Evolutionary conservation across 2,888 invertebrate species (phyloP), one percentile per base, ranked within the genome.

Genomic region (Ephialtes manifestator): DNA sequence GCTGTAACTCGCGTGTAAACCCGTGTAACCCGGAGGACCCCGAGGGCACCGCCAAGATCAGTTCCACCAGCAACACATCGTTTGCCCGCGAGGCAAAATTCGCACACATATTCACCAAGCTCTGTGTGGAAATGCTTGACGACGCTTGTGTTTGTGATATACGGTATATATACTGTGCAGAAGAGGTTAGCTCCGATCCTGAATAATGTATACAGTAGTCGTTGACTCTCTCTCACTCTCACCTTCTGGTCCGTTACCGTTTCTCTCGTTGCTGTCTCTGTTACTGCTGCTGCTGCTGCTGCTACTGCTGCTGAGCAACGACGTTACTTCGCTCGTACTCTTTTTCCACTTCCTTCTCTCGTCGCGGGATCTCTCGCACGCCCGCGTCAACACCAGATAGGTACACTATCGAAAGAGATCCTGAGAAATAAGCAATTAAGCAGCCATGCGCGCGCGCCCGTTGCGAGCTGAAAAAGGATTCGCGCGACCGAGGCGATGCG

Each of bases 341-440:
- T 79, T 75, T 85, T 71, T 65, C 31, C 65, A 11, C 53, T 70
- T 77, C 71, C 70, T 68, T 70, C 20, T 51, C 71, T 51, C 51
- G 35, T 31, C 70, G 70, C 11, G 11, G n/a, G n/a, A 70, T 63
- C 46, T 79, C 70, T 72, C 77, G 65, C 67, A 60, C 65, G 60
- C 60, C 60, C 75, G 82, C 71, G 86, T 82, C 80, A 83, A 86
- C 86, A 85, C 28, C 76, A 43, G 74, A 35, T 74, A 43, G 74
- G 24, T 74, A 58, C 76, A 46, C 71, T 83, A 86, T 87, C 84
- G 83, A 84, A 80, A 55, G 72, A 77, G 84, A 90, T 89, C 90
- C 91, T 90, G 90, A 91, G 90, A 91, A 91, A 90, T 91, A 90
- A 90, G 91, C 92, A 92, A 92, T 92, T 92, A 92, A 92, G 88